Percentiles rank a stretch among this genome's conserved stretches.
phyloP scores from a whole-genome alignment of 2,888 invertebrate genomes.

The Aromia moschata region DNA sequence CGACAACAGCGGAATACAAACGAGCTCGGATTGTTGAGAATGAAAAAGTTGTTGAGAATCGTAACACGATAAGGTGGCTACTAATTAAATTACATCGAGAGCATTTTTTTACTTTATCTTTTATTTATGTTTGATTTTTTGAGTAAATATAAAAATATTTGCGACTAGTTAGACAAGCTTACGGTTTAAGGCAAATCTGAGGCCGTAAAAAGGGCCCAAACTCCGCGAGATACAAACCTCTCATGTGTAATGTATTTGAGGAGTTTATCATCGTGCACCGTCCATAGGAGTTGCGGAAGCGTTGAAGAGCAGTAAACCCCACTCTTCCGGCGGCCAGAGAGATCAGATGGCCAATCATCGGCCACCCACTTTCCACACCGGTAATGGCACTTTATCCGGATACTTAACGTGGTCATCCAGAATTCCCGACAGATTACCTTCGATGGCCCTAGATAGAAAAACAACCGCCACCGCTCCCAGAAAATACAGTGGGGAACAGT shows the following conservation, averaged over 20 bases:
- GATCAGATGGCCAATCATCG: conserved; percentile 41
- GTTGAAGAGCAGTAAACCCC: conserved; percentile 26
- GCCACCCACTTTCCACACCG: conserved; percentile 35
- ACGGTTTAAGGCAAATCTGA: conserved; percentile 13
- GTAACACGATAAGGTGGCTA: too few species aligned
- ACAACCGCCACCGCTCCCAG: too few species aligned
- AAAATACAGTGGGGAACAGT: too few species aligned
- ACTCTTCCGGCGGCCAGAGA: conserved; percentile 35
- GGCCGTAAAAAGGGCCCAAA: conserved; percentile 2
- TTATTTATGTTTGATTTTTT: too few species aligned
- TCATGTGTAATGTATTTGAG: conserved; percentile 24
- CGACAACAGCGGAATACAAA: too few species aligned
- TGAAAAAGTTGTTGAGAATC: too few species aligned
- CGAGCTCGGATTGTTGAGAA: too few species aligned
- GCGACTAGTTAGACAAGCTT: too few species aligned
- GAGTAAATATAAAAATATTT: too few species aligned
- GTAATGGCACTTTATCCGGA: conserved; percentile 35
- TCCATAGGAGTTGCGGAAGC: conserved; percentile 4
- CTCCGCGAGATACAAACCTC: conserved; percentile 14
- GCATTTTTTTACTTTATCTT: too few species aligned
- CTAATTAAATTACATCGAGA: too few species aligned
- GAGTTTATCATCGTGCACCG: conserved; percentile 24
- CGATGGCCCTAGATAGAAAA: conserved; percentile 12
- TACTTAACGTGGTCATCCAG: conserved; percentile 24
- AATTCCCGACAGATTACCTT: conserved; percentile 28